Evolutionary conservation across 2,113 vertebrate species (phyloP).

Genomic region (Alaudala cheleensis): DNA sequence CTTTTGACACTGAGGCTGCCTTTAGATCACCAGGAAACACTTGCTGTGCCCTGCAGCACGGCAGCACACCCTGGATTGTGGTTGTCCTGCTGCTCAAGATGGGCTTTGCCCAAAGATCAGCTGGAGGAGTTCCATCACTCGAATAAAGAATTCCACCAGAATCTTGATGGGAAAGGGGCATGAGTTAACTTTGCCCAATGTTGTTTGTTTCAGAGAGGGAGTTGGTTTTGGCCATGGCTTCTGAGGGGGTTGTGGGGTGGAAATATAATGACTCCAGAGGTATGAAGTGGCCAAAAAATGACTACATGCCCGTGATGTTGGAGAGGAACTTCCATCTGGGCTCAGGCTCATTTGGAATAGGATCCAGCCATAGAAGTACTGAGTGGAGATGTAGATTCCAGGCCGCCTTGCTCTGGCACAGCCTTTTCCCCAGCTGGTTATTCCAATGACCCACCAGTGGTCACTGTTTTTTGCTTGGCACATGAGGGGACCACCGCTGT

Average conservation of each 20-base stretch:
- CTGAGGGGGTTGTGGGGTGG: not conserved
- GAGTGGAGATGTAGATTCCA: not conserved
- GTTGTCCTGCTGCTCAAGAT: not conserved
- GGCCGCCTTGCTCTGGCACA: too few relatives aligned
- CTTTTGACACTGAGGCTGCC: not conserved
- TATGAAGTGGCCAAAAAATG: not conserved
- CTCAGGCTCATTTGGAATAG: not conserved
- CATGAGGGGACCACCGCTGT: too few relatives aligned
- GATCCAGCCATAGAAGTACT: not conserved
- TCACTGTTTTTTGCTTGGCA: too few relatives aligned
- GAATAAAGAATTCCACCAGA: not conserved
- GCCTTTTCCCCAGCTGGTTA: too few relatives aligned
- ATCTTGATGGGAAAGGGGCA: not conserved
- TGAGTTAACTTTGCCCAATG: not conserved
- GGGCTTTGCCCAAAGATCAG: not conserved
- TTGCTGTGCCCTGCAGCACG: accelerated
- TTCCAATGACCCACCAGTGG: too few relatives aligned
- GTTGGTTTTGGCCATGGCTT: not conserved
- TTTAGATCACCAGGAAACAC: not conserved
- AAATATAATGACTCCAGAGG: not conserved
- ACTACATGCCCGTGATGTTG: not conserved
- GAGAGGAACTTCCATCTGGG: not conserved
- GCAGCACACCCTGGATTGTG: too few relatives aligned
- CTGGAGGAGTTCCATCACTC: not conserved
- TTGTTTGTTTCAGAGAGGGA: not conserved